A percentile compares a stretch with the other conserved stretches of the same genome.
phyloP scores from a whole-genome alignment of 2,888 invertebrate genomes.

The Andrena trimmerana region DNA sequence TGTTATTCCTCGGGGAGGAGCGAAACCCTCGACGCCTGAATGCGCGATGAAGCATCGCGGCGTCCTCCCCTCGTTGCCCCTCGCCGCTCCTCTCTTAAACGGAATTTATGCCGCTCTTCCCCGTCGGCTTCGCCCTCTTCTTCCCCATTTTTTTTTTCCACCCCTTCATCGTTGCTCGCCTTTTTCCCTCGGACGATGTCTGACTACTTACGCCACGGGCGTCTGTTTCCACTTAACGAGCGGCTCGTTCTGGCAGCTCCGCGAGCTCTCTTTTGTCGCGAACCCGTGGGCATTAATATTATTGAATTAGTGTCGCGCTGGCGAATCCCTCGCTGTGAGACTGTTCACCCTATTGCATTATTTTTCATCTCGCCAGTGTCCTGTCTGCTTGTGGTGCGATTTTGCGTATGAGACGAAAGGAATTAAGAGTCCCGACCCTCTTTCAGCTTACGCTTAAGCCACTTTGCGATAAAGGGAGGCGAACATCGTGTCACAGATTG shows the following conservation, averaged over 20 bases:
- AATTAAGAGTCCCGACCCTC: not conserved
- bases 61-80: slow-evolving; percentile 5
- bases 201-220: slow-evolving; percentile 54
- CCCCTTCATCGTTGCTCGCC: slow-evolving; percentile 7
- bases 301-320: slow-evolving; percentile 5
- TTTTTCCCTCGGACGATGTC: slow-evolving; percentile 34
- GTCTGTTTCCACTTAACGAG: slow-evolving; percentile 57
- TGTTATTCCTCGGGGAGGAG: slow-evolving; percentile 43
- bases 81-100: slow-evolving; percentile 52
- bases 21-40: slow-evolving; percentile 29
- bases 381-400: not conserved
- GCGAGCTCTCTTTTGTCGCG: not conserved
- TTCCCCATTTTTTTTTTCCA: slow-evolving; percentile 6
- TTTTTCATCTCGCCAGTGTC: not conserved
- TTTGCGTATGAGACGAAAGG: not conserved
- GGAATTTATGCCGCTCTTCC: slow-evolving; percentile 52
- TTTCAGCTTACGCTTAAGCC: too few relatives aligned
- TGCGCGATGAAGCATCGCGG: slow-evolving; percentile 52
- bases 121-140: slow-evolving; percentile 8
- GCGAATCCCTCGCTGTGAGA: not conserved
- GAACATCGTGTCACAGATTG: too few relatives aligned
- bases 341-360: not conserved
- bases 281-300: slow-evolving; percentile 21
- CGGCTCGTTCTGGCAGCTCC: slow-evolving; percentile 5
- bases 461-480: too few relatives aligned